Conservation (phyloP, 2,797 vertebrate genomes). For the Okamejei kenojei region DNA sequence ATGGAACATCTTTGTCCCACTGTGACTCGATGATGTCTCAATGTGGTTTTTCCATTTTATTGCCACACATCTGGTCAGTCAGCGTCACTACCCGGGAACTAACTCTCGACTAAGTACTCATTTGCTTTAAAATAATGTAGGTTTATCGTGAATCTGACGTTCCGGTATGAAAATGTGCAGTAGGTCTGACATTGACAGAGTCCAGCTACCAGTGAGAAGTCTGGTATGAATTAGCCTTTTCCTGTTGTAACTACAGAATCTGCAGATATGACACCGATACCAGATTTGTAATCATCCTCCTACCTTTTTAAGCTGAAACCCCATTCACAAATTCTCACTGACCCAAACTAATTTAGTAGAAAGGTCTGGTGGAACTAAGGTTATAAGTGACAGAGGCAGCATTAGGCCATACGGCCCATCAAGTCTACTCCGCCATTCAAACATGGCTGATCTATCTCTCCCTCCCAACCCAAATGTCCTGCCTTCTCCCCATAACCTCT, state of each 20-base stretch:
- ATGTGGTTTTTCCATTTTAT: too few species aligned
- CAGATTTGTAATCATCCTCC: background rate
- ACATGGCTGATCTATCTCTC: too few species aligned
- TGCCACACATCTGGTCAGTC: too few species aligned
- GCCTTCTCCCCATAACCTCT: too few species aligned
- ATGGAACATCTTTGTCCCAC: too few species aligned
- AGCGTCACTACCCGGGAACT: background rate
- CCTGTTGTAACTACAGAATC: background rate
- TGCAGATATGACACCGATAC: background rate
- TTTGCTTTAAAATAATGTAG: background rate
- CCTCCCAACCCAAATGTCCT: too few species aligned
- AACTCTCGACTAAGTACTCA: background rate
- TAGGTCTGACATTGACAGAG: background rate
- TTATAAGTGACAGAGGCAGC: too few species aligned
- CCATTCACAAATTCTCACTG: background rate
- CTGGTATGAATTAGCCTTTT: background rate
- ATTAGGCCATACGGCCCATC: too few species aligned
- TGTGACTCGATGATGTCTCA: too few species aligned
- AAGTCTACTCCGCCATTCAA: too few species aligned
- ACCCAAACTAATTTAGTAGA: background rate
- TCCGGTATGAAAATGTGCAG: background rate
- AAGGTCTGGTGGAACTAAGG: background rate
- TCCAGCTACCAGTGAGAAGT: background rate
- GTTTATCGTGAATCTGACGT: background rate
- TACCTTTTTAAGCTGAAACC: background rate